Evolutionary conservation across 2,797 vertebrate genomes (phyloP), one percentile per base, ranked within the genome.

Genomic region (Gobio occitaniae): DNA sequence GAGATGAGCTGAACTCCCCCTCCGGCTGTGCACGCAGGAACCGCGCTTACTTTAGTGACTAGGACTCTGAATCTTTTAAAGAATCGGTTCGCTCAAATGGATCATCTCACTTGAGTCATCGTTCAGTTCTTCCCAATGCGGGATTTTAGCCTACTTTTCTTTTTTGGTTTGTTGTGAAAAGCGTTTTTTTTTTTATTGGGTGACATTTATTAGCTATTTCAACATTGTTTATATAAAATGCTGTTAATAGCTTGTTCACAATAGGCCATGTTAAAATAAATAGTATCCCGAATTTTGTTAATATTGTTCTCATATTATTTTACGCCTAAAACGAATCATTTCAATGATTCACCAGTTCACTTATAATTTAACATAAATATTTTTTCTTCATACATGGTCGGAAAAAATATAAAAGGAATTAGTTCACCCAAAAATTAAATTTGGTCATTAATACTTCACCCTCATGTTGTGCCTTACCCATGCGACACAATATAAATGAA

Each of bases 1-100:
- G 89, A 90, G 89, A 88, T 83, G 87, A 92, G 91, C 86, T 90
- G 66, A 87, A 90, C 84, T 91, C 92, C 90, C 93, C 90, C 84
- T 16, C 90, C 76, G 83, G 89, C 85, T 80, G 84, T 82, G 86
- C 81, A 56, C 79, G 79, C 84, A 61, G 79, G 25, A 56, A 82
- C 50, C 66, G 65, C 68, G 80, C 78, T 68, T 15, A 47, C 56
- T 78, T 88, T 88, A 82, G 84, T 88, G 80, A 89, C 44, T 21
- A 56, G 32, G 36, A 54, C 9, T 81, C 36, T 6, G 78, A 78
- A 68, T 80, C 78, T n/a, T 50, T 80, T 80, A 21, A 36, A 12
- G 78, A 80, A n/a, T 80, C 79, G 79, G 48, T 70, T 80, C 66
- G 36, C 50, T 69, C 50, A 38, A 70, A 80, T 41, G 65, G 48